Evolutionary conservation across 2,888 invertebrate genomes (phyloP), one percentile per base, ranked within the genome.

Genomic region (Allolobophora icterica): DNA sequence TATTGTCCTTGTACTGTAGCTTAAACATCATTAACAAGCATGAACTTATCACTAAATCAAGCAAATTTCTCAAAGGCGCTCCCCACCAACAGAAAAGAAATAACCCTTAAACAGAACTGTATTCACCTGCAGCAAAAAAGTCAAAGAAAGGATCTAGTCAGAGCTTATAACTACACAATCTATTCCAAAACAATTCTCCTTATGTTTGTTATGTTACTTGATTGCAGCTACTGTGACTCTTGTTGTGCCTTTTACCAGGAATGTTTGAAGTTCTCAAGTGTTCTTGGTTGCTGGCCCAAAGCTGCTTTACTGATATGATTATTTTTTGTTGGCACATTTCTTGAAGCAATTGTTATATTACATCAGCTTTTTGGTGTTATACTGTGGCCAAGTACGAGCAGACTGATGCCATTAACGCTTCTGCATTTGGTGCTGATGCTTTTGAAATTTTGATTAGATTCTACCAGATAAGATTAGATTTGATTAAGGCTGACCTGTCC

Each of bases 401-500:
- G 13, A 58, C 11, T 8, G n/a, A 71, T 30, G 71, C 71, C n/a
- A 52, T 52, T 24, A 52, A 52, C 24, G 24, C 24, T 6, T 71
- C n/a, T 4, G 71, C n/a, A 30, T 71, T 71, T 71, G 71, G n/a
- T 71, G n/a, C 2, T 71, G 71, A 52, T 71, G 1, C 71, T 71
- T 11, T n/a, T 71, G 71, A 71, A n/a, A 71, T 71, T 30, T 71
- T n/a, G n/a, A 8, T 30, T 71, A 8, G 30, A n/a, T 71, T 71
- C 30, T n/a, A n/a, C 71, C n/a, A n/a, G 71, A 71, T 71, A 71
- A 1, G 71, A 71, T 71, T 71, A 71, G 71, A 71, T n/a, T 52
- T 71, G 58, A 58, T 58, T 58, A 58, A n/a, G 30, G 71, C 71
- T 71, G 95, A 97, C 97, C 97, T 97, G 97, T 94, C 98, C 98